phyloP scores from a whole-genome alignment of 2,113 vertebrate genomes.

The Serinus canaria region DNA sequence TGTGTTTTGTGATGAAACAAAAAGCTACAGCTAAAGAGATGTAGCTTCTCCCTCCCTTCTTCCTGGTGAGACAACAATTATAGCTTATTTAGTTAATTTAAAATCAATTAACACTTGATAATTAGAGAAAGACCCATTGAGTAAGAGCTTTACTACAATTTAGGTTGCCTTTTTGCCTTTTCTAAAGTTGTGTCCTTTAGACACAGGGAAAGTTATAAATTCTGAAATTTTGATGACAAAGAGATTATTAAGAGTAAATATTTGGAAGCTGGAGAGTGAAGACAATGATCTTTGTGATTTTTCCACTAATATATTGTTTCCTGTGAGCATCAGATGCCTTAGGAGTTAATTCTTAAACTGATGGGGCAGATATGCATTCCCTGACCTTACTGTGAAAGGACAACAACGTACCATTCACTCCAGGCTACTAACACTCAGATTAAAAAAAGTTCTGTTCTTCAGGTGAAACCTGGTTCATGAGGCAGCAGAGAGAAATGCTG shows the following conservation, averaged over 20 bases:
- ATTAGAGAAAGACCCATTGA: neutral
- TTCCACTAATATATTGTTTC: neutral
- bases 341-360: slow-evolving; percentile 23
- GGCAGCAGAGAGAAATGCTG: neutral
- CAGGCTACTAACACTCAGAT: neutral
- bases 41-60: neutral
- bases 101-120: neutral
- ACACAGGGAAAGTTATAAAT: neutral
- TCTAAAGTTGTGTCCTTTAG: neutral
- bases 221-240: neutral
- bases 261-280: neutral
- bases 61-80: neutral
- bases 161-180: neutral
- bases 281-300: neutral
- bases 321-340: slow-evolving; percentile 22
- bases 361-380: neutral
- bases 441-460: neutral
- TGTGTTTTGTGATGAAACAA: neutral
- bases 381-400: slow-evolving; percentile 17
- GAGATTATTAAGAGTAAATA: neutral
- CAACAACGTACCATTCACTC: neutral
- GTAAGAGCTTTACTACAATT: neutral
- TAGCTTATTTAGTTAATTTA: neutral
- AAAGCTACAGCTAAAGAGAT: neutral
- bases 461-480: neutral